These are phyloP conservation scores for Xiphophorus maculatus DNA, from an alignment of 2,113 vertebrate species.

Conservation along the genomic window DNA sequence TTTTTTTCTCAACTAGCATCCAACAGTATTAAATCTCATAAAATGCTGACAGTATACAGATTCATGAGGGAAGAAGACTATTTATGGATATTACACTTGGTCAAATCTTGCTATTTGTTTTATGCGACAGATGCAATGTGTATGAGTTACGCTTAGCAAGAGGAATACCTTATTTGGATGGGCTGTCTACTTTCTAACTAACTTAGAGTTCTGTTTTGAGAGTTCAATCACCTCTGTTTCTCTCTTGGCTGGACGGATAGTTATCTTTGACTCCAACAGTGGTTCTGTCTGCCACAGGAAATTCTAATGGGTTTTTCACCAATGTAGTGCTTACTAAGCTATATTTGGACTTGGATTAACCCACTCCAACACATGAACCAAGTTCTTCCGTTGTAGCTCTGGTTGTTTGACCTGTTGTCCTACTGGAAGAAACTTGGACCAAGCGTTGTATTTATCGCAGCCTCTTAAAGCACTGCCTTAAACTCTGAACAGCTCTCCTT, in stretches of 20 bases:
- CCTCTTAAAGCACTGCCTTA: not conserved
- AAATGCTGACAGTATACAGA: slow-evolving; percentile 6
- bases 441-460: not conserved
- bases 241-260: not conserved
- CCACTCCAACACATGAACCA: not conserved
- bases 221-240: no score
- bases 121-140: not conserved
- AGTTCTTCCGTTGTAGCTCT: not conserved
- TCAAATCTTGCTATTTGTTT: not conserved
- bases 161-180: not conserved
- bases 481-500: not conserved
- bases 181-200: no score
- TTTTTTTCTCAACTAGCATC: slow-evolving; percentile 10
- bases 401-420: not conserved
- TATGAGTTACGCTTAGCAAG: not conserved
- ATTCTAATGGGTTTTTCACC: no score
- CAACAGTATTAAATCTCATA: slow-evolving; percentile 7
- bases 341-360: not conserved
- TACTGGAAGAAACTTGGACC: not conserved
- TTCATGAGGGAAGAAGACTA: not conserved
- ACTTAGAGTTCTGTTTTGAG: no score
- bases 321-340: not conserved
- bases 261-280: not conserved
- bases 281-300: no score
- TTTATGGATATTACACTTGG: no score